These are phyloP conservation scores for Gallinago nigripennis DNA, from an alignment of 2,797 vertebrate genomes.

Conservation along the genomic window DNA sequence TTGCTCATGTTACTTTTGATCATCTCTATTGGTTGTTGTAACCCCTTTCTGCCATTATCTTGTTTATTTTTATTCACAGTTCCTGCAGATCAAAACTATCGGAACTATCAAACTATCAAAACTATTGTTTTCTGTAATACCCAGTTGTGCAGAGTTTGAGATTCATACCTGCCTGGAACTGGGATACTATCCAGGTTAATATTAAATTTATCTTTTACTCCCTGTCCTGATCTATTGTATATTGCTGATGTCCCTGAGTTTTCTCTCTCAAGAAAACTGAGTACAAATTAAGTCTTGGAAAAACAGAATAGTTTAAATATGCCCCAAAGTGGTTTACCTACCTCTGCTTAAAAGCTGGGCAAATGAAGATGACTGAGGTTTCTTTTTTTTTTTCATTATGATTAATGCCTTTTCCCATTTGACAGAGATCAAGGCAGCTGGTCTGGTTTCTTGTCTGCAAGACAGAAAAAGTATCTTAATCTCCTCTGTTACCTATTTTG, in stretches of 20 bases:
- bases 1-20: neutral
- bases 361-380: neutral
- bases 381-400: neutral
- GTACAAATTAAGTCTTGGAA: neutral
- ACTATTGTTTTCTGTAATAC: neutral
- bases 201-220: neutral
- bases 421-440: neutral
- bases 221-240: neutral
- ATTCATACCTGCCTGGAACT: neutral
- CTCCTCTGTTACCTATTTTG: neutral
- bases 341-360: neutral
- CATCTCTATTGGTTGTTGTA: neutral
- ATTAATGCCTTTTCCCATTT: neutral
- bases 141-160: neutral
- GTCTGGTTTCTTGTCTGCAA: neutral
- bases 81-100: neutral
- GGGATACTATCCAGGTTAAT: neutral
- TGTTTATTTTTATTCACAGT: neutral
- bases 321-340: neutral
- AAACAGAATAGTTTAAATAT: neutral
- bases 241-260: neutral
- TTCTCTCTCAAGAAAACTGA: neutral
- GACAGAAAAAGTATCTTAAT: neutral
- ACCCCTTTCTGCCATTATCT: neutral
- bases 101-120: too few relatives aligned